These are phyloP conservation scores for Machimus rusticus DNA, from an alignment of 2,888 invertebrate genomes.

Conservation along the genomic window DNA sequence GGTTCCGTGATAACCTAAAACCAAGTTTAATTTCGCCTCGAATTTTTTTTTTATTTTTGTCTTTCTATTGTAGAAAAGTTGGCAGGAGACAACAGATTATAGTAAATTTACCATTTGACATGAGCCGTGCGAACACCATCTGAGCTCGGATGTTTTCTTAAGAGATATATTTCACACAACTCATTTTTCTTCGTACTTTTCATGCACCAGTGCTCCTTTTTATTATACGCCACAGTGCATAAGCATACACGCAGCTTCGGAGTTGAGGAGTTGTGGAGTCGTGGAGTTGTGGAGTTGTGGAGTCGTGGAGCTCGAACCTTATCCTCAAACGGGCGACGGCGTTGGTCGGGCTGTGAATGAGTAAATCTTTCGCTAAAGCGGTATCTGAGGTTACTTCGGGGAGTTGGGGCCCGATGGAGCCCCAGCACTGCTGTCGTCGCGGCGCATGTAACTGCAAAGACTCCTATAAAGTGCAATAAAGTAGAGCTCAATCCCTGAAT, in stretches of 20 bases:
- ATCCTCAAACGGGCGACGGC: neutral
- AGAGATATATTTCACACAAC: conserved; percentile 16
- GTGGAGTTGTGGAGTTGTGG: neutral
- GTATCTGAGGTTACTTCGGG: neutral
- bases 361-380: neutral
- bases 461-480: conserved; percentile 17
- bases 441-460: neutral
- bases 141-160: conserved; percentile 14
- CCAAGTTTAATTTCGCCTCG: neutral
- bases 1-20: neutral
- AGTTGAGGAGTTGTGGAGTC: neutral
- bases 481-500: conserved; percentile 15
- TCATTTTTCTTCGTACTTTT: conserved; percentile 25
- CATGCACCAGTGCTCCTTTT: conserved; percentile 27
- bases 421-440: neutral
- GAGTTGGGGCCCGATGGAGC: neutral
- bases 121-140: neutral
- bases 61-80: neutral
- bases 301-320: neutral
- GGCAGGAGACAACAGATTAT: conserved; percentile 3
- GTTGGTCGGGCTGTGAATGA: neutral
- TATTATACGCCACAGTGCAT: conserved; percentile 12
- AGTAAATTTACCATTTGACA: conserved; percentile 29
- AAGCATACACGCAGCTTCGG: conserved; percentile 8
- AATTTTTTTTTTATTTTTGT: neutral